Conservation (phyloP, 2,888 invertebrate genomes). For the Standfussiana lucernea region DNA sequence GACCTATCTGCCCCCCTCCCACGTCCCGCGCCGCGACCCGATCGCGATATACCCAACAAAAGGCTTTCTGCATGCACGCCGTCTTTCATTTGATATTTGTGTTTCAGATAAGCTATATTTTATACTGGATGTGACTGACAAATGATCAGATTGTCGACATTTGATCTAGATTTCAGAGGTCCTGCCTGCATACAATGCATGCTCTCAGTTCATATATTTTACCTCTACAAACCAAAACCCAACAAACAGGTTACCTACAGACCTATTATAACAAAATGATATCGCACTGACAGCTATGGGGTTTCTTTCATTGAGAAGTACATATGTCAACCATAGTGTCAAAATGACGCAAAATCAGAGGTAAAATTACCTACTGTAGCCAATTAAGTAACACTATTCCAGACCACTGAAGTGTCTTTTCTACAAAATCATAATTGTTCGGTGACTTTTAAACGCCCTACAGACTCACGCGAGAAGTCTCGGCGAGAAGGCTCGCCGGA, state of each 20-base stretch:
- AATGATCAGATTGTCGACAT: neutral
- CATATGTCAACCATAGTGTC: too few relatives aligned
- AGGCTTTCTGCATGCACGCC: constrained; percentile 61
- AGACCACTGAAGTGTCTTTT: neutral
- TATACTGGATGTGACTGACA: constrained; percentile 57
- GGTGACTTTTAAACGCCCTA: neutral
- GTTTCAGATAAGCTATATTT: constrained; percentile 52
- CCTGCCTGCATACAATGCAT: neutral
- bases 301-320: too few relatives aligned
- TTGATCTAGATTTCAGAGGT: neutral
- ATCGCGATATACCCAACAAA: constrained; percentile 65
- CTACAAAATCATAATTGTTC: neutral
- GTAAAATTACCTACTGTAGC: too few relatives aligned
- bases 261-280: neutral
- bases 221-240: neutral
- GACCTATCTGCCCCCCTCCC: constrained; percentile 1
- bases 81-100: constrained; percentile 65
- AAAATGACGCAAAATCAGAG: too few relatives aligned
- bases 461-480: too few relatives aligned
- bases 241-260: neutral
- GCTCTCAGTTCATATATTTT: neutral
- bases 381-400: neutral
- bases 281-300: neutral
- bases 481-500: too few relatives aligned
- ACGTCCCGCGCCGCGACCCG: constrained; percentile 16